A percentile compares a stretch with the other conserved stretches of the same genome.
phyloP scores from a whole-genome alignment of 2,797 vertebrate genomes.

The Poecilia picta region DNA sequence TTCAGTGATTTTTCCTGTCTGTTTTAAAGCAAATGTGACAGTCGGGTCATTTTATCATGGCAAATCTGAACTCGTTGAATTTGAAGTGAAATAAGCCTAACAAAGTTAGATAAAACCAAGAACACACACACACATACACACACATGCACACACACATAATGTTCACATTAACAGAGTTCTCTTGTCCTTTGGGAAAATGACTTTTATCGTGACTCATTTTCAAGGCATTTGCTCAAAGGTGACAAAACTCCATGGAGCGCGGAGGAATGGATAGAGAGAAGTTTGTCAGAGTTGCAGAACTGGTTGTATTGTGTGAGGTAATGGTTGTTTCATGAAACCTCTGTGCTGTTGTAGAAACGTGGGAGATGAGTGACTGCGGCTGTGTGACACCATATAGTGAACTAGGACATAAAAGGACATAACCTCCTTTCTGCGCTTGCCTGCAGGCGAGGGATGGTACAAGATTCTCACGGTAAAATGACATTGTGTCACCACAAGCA shows the following conservation, averaged over 20 bases:
- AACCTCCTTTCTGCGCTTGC: neutral
- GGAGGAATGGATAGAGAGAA: neutral
- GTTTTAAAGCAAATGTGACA: neutral
- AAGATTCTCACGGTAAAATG: neutral
- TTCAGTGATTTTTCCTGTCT: neutral
- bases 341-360: constrained; percentile 3
- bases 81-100: neutral
- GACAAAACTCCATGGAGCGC: neutral
- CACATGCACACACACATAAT: neutral
- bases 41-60: too few species aligned
- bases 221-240: neutral
- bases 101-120: neutral
- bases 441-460: neutral
- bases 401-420: constrained; percentile 1
- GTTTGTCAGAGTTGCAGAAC: constrained; percentile 47
- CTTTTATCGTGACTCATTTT: neutral
- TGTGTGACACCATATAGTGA: constrained; percentile 7
- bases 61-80: neutral
- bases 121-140: neutral
- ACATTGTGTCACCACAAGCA: neutral
- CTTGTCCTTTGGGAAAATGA: neutral
- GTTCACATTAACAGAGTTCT: neutral
- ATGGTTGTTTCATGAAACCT: constrained; percentile 8
- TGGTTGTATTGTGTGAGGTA: constrained; percentile 39
- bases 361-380: constrained; percentile 40